Percentiles rank a stretch among this genome's conserved stretches.
Evolutionary conservation across 2,113 vertebrate genomes (phyloP).

Genomic region (Sus scrofa): DNA sequence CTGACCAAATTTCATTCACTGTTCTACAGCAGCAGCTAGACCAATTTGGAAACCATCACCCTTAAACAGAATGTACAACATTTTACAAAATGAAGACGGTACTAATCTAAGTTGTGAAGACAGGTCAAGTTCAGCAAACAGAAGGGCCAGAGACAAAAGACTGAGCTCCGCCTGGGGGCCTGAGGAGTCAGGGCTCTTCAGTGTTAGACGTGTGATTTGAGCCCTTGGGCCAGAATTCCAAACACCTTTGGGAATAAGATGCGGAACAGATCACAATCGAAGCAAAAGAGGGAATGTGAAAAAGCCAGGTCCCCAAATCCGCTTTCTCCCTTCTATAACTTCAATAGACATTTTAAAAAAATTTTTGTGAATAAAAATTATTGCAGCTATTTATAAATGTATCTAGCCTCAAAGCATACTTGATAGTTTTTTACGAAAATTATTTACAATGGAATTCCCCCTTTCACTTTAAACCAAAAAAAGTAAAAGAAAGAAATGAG

Average conservation of each 20-base stretch:
- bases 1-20: background rate
- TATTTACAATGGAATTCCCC: background rate
- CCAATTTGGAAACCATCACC: background rate
- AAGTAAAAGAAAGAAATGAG: background rate
- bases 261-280: background rate
- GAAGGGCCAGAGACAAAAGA: slow-evolving; percentile 18
- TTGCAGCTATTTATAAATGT: background rate
- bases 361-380: background rate
- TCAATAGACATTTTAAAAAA: background rate
- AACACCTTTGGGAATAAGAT: background rate
- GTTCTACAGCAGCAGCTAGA: background rate
- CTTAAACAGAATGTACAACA: background rate
- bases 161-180: background rate
- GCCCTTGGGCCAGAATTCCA: background rate
- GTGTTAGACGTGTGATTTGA: background rate
- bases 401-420: background rate
- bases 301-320: background rate
- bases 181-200: background rate
- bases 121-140: background rate
- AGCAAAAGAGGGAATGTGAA: background rate
- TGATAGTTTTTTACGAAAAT: slow-evolving; percentile 18
- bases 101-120: slow-evolving; percentile 27
- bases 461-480: background rate
- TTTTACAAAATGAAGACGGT: slow-evolving; percentile 23
- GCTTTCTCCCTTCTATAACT: background rate